Base-by-base conservation (phyloP, 2,797 vertebrate genomes). In the Accipiter superciliosus region DNA sequence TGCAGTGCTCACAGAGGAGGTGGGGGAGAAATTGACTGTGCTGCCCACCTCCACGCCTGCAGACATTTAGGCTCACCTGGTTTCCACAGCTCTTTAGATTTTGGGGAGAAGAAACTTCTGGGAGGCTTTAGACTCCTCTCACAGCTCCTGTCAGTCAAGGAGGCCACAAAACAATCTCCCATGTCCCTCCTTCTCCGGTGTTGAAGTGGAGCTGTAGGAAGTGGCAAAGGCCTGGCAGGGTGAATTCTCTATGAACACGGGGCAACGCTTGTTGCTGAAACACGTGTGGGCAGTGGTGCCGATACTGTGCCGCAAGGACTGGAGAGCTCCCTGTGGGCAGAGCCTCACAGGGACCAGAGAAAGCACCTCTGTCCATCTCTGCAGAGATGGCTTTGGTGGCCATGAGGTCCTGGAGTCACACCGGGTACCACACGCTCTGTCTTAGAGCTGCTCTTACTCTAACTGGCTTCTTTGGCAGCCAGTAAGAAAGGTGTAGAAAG, bases 371-470 rank as follows among this genome's bases (percentile, higher is more conserved):
- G 21, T 28, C 31, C 33, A 9, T 21, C 72, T 47, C 58, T n/a
- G 17, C 3, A 2, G 73, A 61, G 18, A 28, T n/a, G 29, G 15
- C 26, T 82, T 61, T 58, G 21, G 16, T 39, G 53, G 5, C 26
- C 15, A 10, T 4, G 5, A 71, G n/a, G 29, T 61, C 62, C 53
- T 66, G 44, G 45, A 81, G 33, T 31, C 33, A 58, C 25, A 2
- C 15, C 1, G 11, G 5, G 14, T 11, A 42, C n/a, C 0, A 2
- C 2, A 2, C 0, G 2, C 24, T 26, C 22, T 35, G 13, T 40
- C 19, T 33, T 10, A 63, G 24, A 47, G 22, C 53, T 80, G 40
- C 31, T 83, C 16, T 20, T n/a, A 13, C 28, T 44, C 71, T 39
- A 22, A 42, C 16, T 39, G 59, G 24, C 24, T 92, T 49, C 58